Evolutionary conservation across 2,888 invertebrate genomes (phyloP), one percentile per base, ranked within the genome.

Genomic region (Diadegma fenestrale): DNA sequence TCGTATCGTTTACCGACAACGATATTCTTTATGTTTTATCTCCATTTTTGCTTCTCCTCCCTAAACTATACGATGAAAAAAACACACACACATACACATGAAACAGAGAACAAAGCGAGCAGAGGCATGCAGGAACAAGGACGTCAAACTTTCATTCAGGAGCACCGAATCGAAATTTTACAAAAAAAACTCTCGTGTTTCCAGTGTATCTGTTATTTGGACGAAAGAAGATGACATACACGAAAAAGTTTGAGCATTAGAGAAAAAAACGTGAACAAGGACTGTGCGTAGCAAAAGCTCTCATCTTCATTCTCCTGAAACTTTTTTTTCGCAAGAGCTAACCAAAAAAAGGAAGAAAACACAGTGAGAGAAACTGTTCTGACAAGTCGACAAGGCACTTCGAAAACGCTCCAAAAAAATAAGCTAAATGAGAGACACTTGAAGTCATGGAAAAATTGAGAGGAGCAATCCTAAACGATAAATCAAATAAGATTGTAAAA

Each of bases 331-430:
- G 41, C n/a, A 33, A 63, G 22, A n/a, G 3, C 51, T 0, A 17
- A 72, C 41, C 26, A 69, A 37, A 30, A 78, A 51, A 26, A 63
- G 43, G 43, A 43, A 79, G 17, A 76, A 30, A 33, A 61, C 48
- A 17, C 41, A 41, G 26, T 45, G 43, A 61, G 30, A 37, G 22
- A 51, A 73, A 61, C 64, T 61, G 26, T 58, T 58, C 58, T 10
- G 45, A 71, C 61, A 78, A 83, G 78, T 75, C 33, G 69, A 69
- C 41, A 43, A n/a, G 78, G 78, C 81, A 81, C 78, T 85, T 75
- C 68, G 85, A 81, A 81, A 72, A 54, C 26, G 78, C 73, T 81
- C 33, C 80, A 54, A 81, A 84, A n/a, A 71, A 41, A 72, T 72
- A 48, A 68, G 72, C 22, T 48, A 26, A 43, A 78, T 61, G 43